These are phyloP conservation scores for Trachops cirrhosus DNA, from an alignment of 2,797 vertebrate genomes.

Conservation along the genomic window DNA sequence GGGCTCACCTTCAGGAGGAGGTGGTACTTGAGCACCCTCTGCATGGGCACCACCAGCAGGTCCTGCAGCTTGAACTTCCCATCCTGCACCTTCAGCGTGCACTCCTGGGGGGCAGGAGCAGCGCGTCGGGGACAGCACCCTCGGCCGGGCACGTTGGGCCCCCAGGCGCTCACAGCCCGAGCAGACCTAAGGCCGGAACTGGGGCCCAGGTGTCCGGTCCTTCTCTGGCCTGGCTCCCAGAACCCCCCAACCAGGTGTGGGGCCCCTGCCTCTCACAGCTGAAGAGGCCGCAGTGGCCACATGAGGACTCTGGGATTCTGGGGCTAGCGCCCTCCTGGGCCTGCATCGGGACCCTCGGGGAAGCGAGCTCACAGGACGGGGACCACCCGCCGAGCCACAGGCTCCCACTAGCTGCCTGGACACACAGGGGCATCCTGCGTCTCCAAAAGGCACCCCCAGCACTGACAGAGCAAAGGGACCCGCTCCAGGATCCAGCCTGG, in stretches of 20 bases:
- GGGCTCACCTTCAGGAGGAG: slow-evolving; percentile 93
- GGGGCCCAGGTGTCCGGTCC: background rate
- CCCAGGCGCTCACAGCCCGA: background rate
- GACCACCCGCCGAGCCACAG: background rate
- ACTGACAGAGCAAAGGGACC: rapidly evolving
- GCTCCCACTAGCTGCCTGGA: background rate
- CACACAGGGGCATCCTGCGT: rapidly evolving
- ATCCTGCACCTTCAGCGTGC: slow-evolving; percentile 95
- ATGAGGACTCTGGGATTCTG: rapidly evolving
- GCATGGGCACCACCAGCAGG: slow-evolving; percentile 98
- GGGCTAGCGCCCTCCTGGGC: rapidly evolving
- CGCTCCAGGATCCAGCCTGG: background rate
- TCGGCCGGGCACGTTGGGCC: rapidly evolving
- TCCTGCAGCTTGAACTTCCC: slow-evolving; percentile 98
- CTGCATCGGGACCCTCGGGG: background rate
- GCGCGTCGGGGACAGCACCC: rapidly evolving
- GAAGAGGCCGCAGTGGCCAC: rapidly evolving
- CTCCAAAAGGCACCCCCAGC: background rate
- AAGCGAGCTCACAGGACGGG: background rate
- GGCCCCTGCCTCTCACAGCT: rapidly evolving
- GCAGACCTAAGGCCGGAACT: background rate
- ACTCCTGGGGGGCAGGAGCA: slow-evolving; percentile 82
- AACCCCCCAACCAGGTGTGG: background rate
- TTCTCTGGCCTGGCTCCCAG: background rate
- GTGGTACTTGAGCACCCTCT: slow-evolving; percentile 97